These are phyloP conservation scores for Hirtodrosophila trivittata DNA, from an alignment of 2,888 invertebrate genomes.

Conservation along the genomic window DNA sequence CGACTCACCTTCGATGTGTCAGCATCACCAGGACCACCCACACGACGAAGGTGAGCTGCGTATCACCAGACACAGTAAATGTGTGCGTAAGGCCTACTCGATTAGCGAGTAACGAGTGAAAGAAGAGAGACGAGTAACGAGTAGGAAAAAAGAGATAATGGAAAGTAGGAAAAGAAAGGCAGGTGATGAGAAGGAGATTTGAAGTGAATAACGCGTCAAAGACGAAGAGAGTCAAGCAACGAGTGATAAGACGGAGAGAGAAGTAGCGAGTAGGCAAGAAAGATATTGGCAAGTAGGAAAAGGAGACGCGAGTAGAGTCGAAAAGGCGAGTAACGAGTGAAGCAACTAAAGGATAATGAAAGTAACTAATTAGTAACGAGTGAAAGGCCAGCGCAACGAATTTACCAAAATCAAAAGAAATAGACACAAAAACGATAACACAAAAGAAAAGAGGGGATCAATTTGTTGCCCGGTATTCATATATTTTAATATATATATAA, in stretches of 20 bases:
- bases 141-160: not conserved
- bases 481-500: slow-evolving; percentile 1
- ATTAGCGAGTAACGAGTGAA: slow-evolving; percentile 85
- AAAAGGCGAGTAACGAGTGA: no score
- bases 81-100: slow-evolving; percentile 86
- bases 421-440: no score
- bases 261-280: no score
- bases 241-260: no score
- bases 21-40: slow-evolving; percentile 85
- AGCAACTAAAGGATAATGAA: not conserved
- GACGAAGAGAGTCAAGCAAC: no score
- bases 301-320: no score
- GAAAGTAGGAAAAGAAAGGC: not conserved
- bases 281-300: no score
- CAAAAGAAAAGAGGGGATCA: slow-evolving; percentile 1
- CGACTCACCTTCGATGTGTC: slow-evolving; percentile 67
- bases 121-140: not conserved
- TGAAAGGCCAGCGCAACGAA: slow-evolving; percentile 62
- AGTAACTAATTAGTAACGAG: not conserved
- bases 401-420: no score
- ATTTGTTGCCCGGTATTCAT: no score
- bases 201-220: no score
- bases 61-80: slow-evolving; percentile 92
- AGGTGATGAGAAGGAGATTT: no score
- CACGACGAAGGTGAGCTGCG: slow-evolving; percentile 90